Conservation (phyloP, 30 jellyfish, hydroid and myxozoan species). For the Nemopilema nomurai region DNA sequence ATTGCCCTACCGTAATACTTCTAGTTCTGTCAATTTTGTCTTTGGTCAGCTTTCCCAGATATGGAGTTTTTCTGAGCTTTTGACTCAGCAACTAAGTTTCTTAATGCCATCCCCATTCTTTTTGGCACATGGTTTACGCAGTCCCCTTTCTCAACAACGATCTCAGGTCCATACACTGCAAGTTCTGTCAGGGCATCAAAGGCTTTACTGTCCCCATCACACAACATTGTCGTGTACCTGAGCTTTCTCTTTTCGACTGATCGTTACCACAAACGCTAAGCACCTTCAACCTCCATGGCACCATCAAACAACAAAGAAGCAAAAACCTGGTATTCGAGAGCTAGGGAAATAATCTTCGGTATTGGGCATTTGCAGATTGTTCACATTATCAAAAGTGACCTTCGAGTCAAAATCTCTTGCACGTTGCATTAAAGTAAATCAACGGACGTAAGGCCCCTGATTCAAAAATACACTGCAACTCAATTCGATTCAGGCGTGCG, state of each 20-base stretch:
- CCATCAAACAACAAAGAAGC: too few relatives aligned
- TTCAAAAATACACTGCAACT: too few relatives aligned
- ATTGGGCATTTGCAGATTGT: too few relatives aligned
- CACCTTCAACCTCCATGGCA: conserved; percentile 12
- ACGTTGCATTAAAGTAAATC: too few relatives aligned
- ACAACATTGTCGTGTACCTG: not conserved
- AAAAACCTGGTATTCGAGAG: too few relatives aligned
- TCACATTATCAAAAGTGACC: too few relatives aligned
- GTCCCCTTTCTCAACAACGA: not conserved
- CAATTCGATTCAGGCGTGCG: too few relatives aligned
- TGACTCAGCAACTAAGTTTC: conserved; percentile 15
- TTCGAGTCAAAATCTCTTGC: too few relatives aligned
- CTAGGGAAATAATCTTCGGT: too few relatives aligned
- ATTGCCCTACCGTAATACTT: conserved; percentile 40
- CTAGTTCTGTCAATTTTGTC: conserved; percentile 16
- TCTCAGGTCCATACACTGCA: conserved; percentile 1
- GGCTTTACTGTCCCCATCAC: conserved; percentile 58
- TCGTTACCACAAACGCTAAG: not conserved
- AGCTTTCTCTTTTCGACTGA: not conserved
- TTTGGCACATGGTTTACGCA: conserved; percentile 36
- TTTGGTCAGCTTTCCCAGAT: conserved; percentile 43
- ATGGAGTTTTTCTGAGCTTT: conserved; percentile 35
- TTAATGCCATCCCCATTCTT: conserved; percentile 24
- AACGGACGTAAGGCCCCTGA: too few relatives aligned
- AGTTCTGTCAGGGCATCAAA: conserved; percentile 6